These are phyloP conservation scores for Henricia sp. DNA, from an alignment of 53 echinoderm and acorn worm genomes.

Conservation along the genomic window DNA sequence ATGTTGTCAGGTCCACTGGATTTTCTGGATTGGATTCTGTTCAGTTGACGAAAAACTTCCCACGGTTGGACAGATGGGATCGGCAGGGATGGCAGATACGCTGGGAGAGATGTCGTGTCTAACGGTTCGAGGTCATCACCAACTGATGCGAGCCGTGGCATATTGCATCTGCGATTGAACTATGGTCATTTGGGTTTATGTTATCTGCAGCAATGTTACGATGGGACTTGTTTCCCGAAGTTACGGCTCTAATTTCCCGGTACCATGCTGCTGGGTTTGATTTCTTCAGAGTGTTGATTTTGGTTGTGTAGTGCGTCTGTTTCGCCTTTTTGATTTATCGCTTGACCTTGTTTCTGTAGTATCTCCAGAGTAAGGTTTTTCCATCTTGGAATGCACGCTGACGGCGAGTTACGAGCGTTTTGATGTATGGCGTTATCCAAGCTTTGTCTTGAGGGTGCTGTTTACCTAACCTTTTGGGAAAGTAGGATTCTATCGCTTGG, in stretches of 20 bases:
- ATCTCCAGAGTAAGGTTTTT: constrained; percentile 17
- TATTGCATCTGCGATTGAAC: constrained; percentile 28
- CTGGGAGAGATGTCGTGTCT: constrained; percentile 11
- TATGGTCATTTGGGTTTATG: not conserved
- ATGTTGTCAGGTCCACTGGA: constrained; percentile 51
- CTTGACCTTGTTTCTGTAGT: constrained; percentile 31
- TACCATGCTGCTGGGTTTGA: constrained; percentile 26
- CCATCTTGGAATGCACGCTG: constrained; percentile 15
- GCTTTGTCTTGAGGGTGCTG: constrained; percentile 4
- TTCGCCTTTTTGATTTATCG: constrained; percentile 30
- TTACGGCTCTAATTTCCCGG: not conserved
- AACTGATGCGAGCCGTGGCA: constrained; percentile 7
- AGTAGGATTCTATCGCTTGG: not conserved
- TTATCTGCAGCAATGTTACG: constrained; percentile 17
- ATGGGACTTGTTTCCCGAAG: constrained; percentile 8
- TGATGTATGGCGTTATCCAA: constrained; percentile 30
- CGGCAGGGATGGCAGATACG: constrained; percentile 6
- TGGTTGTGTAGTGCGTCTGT: constrained; percentile 16
- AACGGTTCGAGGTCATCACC: not conserved
- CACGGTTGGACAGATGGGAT: constrained; percentile 13
- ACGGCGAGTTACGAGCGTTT: not conserved
- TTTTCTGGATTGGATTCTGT: constrained; percentile 4
- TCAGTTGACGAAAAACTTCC: constrained; percentile 10
- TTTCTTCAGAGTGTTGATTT: constrained; percentile 10
- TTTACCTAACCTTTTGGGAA: not conserved